A percentile compares a stretch with the other conserved stretches of the same genome.
These are phyloP conservation scores for Trileptium ribeirensis DNA, from an alignment of 2,888 invertebrate genomes.

Conservation along the genomic window DNA sequence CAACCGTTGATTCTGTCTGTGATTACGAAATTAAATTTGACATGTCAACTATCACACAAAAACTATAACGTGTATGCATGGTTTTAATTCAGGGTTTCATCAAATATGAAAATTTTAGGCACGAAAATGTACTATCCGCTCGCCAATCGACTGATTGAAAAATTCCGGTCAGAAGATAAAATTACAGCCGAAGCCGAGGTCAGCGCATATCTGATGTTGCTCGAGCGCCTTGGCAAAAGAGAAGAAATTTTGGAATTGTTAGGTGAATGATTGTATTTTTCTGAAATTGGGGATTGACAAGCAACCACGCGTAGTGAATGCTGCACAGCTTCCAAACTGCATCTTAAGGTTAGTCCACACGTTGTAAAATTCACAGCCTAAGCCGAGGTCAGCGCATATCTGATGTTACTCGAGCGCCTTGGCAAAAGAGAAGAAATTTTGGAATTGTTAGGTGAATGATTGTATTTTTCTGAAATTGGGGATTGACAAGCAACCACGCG, in stretches of 20 bases:
- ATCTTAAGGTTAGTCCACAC: too few relatives aligned
- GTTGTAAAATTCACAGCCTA: constrained; percentile 87
- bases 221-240: constrained; percentile 56
- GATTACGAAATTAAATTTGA: too few relatives aligned
- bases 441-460: not conserved
- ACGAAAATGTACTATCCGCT: constrained; percentile 69
- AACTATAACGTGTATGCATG: too few relatives aligned
- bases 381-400: constrained; percentile 80
- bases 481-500: too few relatives aligned
- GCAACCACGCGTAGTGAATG: too few relatives aligned
- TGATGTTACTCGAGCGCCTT: constrained; percentile 67
- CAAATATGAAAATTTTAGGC: constrained; percentile 48
- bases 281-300: too few relatives aligned
- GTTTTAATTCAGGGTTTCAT: too few relatives aligned
- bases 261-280: too few relatives aligned
- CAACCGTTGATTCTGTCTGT: too few relatives aligned
- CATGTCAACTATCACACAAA: too few relatives aligned
- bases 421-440: not conserved
- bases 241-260: not conserved
- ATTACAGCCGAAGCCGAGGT: constrained; percentile 88
- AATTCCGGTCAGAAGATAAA: constrained; percentile 75
- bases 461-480: too few relatives aligned
- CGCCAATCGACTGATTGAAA: constrained; percentile 87
- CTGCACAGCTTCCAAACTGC: too few relatives aligned
- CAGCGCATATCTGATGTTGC: constrained; percentile 76